A percentile compares a stretch with the other conserved stretches of the same genome.
Evolutionary conservation across 1,140 invertebrate species (phyloP).

Genomic region (Zaprionus kolodkinae): DNA sequence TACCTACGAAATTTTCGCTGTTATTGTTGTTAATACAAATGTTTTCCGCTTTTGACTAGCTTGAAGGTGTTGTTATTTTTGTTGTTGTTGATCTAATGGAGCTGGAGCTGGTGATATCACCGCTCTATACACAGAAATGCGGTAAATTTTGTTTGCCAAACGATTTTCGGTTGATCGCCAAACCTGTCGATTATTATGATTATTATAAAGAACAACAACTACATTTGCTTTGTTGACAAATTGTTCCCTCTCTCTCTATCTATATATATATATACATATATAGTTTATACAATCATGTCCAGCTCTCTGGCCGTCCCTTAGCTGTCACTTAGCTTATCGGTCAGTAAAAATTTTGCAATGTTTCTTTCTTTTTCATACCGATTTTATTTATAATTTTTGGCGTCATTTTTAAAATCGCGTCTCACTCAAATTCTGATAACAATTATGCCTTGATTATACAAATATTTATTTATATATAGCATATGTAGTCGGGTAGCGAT

Average conservation of each 20-base stretch:
- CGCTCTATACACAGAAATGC: constrained; percentile 17
- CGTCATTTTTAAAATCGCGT: constrained; percentile 23
- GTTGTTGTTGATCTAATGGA: constrained; percentile 6
- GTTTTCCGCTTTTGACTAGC: constrained; percentile 61
- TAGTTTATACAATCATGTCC: not conserved
- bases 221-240: constrained; percentile 13
- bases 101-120: constrained; percentile 67
- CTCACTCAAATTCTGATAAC: constrained; percentile 16
- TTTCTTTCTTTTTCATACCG: not conserved
- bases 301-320: not conserved
- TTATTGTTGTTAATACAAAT: constrained; percentile 72
- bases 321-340: constrained; percentile 30
- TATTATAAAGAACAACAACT: not conserved
- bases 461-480: not conserved
- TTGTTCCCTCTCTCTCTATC: not conserved
- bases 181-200: constrained; percentile 30
- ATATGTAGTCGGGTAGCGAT: constrained; percentile 1
- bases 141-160: constrained; percentile 60
- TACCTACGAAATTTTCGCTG: constrained; percentile 38
- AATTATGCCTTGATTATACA: not conserved
- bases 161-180: constrained; percentile 48
- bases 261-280: not conserved
- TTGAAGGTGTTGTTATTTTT: constrained; percentile 26
- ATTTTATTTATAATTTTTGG: constrained; percentile 37
- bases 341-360: constrained; percentile 17